These are phyloP conservation scores for Sussaba pulchella DNA, from an alignment of 2,888 invertebrate genomes.

Conservation along the genomic window DNA sequence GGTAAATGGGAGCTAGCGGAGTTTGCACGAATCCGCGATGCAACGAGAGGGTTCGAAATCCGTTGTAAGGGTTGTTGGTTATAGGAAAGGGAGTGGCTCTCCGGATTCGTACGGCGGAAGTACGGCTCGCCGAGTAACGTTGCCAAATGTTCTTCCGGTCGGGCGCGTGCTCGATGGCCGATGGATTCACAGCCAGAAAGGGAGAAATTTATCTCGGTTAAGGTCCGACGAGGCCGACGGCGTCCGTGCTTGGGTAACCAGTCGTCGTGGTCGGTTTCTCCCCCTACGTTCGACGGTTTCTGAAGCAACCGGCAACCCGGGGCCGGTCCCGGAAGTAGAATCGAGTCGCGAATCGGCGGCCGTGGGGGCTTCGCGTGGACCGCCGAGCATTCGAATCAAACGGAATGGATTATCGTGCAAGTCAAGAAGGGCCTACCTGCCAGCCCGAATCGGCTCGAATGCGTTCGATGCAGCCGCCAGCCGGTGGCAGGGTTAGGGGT, in stretches of 20 bases:
- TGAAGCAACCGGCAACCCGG: slow-evolving; percentile 4
- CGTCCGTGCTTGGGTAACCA: neutral
- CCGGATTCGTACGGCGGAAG: too few species aligned
- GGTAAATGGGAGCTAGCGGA: slow-evolving; percentile 24
- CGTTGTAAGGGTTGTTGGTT: slow-evolving; percentile 33
- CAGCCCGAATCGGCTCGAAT: slow-evolving; percentile 45
- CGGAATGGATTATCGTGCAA: slow-evolving; percentile 73
- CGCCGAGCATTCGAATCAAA: slow-evolving; percentile 69
- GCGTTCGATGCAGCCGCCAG: slow-evolving; percentile 45
- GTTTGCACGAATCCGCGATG: slow-evolving; percentile 34
- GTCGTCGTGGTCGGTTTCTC: slow-evolving; percentile 7
- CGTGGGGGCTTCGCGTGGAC: slow-evolving; percentile 17
- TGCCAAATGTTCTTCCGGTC: slow-evolving; percentile 68
- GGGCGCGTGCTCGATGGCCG: slow-evolving; percentile 68
- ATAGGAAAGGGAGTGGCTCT: too few species aligned
- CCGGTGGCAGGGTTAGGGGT: too few species aligned
- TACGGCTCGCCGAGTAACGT: slow-evolving; percentile 59
- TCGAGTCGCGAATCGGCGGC: slow-evolving; percentile 41
- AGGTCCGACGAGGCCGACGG: neutral
- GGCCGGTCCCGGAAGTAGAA: slow-evolving; percentile 48
- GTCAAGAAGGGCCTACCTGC: slow-evolving; percentile 62
- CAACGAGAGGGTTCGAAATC: slow-evolving; percentile 37
- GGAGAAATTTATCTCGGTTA: neutral
- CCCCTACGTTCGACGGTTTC: too few species aligned
- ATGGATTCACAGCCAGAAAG: slow-evolving; percentile 47